Evolutionary conservation across 2,113 vertebrate genomes (phyloP).

Genomic region (Podarcis cretensis): DNA sequence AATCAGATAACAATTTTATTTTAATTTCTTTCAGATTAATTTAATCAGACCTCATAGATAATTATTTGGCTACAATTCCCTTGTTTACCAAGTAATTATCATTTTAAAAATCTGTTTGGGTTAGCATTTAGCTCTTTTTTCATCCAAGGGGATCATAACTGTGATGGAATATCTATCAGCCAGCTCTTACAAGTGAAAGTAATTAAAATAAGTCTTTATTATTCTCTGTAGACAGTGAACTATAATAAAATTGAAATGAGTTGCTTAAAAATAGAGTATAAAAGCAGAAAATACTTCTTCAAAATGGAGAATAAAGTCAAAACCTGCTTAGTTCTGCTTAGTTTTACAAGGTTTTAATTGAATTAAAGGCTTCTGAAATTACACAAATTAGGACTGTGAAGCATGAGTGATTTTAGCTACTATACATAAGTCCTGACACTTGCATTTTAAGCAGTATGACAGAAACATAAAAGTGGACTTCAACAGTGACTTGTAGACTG

Average conservation of each 20-base stretch:
- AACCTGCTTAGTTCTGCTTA: slow-evolving; percentile 54
- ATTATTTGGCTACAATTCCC: slow-evolving; percentile 78
- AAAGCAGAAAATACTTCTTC: slow-evolving; percentile 64
- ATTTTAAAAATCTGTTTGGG: slow-evolving; percentile 80
- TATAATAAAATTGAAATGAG: slow-evolving; percentile 78
- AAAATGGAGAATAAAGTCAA: slow-evolving; percentile 61
- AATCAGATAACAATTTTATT: slow-evolving; percentile 30
- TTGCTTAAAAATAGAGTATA: slow-evolving; percentile 77
- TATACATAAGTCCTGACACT: slow-evolving; percentile 32
- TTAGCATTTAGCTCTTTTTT: slow-evolving; percentile 76
- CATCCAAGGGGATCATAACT: slow-evolving; percentile 80
- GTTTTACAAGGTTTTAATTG: slow-evolving; percentile 72
- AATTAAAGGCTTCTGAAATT: slow-evolving; percentile 62
- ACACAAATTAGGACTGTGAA: slow-evolving; percentile 51
- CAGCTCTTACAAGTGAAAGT: slow-evolving; percentile 77
- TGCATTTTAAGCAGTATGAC: slow-evolving; percentile 47
- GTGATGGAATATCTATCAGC: slow-evolving; percentile 81
- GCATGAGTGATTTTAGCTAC: slow-evolving; percentile 52
- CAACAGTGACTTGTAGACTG: slow-evolving; percentile 50
- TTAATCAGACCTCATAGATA: slow-evolving; percentile 72
- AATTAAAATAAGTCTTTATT: slow-evolving; percentile 83
- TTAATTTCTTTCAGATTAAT: slow-evolving; percentile 60
- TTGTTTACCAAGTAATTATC: slow-evolving; percentile 82
- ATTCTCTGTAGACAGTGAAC: slow-evolving; percentile 78
- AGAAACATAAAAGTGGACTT: slow-evolving; percentile 52